phyloP scores from a whole-genome alignment of 2,797 vertebrate genomes.

The Argya squamiceps region DNA sequence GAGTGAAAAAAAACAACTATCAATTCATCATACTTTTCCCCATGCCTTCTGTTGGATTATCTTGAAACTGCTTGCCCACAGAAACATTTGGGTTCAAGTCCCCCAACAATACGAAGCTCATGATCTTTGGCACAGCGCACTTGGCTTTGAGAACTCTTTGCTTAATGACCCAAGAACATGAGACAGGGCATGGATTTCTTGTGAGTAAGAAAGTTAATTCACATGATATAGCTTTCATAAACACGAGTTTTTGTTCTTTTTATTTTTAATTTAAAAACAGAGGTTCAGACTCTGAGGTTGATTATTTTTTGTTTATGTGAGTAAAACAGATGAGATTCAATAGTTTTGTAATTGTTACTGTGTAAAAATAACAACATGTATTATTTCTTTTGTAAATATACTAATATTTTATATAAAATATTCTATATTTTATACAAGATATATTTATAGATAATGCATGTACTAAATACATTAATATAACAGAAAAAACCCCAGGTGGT shows the following conservation, averaged over 20 bases:
- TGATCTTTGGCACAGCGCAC: neutral
- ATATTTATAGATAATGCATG: neutral
- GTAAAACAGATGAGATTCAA: neutral
- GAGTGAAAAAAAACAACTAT: accelerated
- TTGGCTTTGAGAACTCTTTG: neutral
- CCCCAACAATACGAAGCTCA: neutral
- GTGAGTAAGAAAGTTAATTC: neutral
- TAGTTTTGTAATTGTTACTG: neutral
- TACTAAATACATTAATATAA: neutral
- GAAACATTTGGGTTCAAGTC: neutral
- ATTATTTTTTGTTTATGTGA: neutral
- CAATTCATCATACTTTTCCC: neutral
- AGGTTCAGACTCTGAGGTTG: neutral
- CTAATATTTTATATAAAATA: neutral
- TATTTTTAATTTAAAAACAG: neutral
- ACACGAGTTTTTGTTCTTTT: accelerated
- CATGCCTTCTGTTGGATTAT: neutral
- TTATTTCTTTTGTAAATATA: neutral
- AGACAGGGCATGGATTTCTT: neutral
- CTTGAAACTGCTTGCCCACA: neutral
- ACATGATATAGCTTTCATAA: neutral
- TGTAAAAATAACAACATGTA: neutral
- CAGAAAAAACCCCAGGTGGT: neutral
- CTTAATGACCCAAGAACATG: neutral
- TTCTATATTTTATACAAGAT: neutral